Conservation (phyloP, 2,888 invertebrate species). For the Cheilosia vulpina region DNA sequence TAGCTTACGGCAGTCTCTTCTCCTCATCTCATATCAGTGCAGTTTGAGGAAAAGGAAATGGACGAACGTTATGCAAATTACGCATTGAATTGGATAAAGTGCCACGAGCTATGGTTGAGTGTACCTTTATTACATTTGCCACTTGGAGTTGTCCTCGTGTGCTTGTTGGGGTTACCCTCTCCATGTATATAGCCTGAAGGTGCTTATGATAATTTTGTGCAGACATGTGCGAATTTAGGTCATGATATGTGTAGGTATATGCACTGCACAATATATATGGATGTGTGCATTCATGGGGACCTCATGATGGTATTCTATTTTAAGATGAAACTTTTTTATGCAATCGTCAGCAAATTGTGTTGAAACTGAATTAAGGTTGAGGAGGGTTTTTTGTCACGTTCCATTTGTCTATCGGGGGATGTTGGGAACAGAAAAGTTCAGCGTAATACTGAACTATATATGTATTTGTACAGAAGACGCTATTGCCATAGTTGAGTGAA, state of each 20-base stretch:
- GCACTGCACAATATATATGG: background rate
- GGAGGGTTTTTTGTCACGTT: background rate
- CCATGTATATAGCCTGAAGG: slow-evolving; percentile 9
- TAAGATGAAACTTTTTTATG: slow-evolving; percentile 41
- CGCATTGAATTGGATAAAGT: slow-evolving; percentile 38
- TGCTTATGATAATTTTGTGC: slow-evolving; percentile 31
- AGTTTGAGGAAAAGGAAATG: slow-evolving; percentile 36
- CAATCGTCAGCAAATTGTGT: slow-evolving; percentile 53
- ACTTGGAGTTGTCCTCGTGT: slow-evolving; percentile 34
- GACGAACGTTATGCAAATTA: slow-evolving; percentile 56
- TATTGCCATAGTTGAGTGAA: too few relatives aligned
- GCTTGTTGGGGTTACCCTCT: slow-evolving; percentile 10
- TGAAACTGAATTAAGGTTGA: slow-evolving; percentile 49
- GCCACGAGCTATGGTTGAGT: slow-evolving; percentile 37
- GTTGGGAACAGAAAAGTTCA: slow-evolving; percentile 11
- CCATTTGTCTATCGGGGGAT: slow-evolving; percentile 2
- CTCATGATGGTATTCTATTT: slow-evolving; percentile 23
- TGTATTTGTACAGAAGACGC: background rate
- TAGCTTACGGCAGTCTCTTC: slow-evolving; percentile 18
- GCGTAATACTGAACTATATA: background rate
- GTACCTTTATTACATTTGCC: slow-evolving; percentile 63
- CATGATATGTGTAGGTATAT: slow-evolving; percentile 20
- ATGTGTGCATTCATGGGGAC: slow-evolving; percentile 15
- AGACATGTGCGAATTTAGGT: slow-evolving; percentile 50
- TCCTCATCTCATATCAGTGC: slow-evolving; percentile 30